Evolutionary conservation across 2,113 vertebrate species (phyloP).

Genomic region (Entomyzon cyanotis): DNA sequence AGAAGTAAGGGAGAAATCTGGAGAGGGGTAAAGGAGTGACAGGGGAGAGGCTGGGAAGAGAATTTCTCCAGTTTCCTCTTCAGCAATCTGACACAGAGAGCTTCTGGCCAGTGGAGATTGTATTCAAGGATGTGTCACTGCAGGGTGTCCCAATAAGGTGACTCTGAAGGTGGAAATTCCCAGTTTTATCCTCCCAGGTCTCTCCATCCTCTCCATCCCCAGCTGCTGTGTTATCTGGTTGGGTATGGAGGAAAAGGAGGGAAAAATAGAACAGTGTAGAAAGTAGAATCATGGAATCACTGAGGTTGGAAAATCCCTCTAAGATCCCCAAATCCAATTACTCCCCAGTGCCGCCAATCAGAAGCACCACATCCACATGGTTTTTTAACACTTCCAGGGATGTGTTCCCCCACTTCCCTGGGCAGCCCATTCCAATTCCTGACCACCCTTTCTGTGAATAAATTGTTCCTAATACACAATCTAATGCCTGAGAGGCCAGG

Average conservation of each 20-base stretch:
- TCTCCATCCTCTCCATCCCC: not conserved
- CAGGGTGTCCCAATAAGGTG: not conserved
- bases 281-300: not conserved
- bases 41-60: not conserved
- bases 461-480: not conserved
- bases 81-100: not conserved
- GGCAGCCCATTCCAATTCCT: not conserved
- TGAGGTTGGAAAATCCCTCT: not conserved
- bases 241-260: not conserved
- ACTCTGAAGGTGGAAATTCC: not conserved
- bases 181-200: not conserved
- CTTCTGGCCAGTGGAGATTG: not conserved
- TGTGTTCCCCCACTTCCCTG: not conserved
- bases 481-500: not conserved
- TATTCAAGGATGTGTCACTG: not conserved
- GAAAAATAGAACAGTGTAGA: not conserved
- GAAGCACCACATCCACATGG: accelerated
- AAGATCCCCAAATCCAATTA: accelerated
- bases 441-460: not conserved
- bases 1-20: not conserved
- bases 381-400: not conserved
- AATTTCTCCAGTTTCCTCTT: not conserved
- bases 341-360: not conserved
- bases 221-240: not conserved
- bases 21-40: not conserved